Conservation (phyloP, 2,797 vertebrate species). For the Halcyon badia region DNA sequence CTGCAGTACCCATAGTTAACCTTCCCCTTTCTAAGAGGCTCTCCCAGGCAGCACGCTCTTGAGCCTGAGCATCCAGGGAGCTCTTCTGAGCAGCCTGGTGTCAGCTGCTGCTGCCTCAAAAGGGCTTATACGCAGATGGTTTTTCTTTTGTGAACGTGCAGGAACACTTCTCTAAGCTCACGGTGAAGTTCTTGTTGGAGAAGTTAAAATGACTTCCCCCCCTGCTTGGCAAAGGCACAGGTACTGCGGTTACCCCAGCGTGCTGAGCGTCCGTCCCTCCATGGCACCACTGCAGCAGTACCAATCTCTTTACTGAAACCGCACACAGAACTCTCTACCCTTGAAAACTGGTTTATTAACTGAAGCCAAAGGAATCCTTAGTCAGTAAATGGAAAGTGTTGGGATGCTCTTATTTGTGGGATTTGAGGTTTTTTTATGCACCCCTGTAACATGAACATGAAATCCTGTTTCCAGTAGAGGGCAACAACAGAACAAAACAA, state of each 20-base stretch:
- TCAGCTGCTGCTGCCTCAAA: not conserved
- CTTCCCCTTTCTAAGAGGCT: not conserved
- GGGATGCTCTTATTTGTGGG: not conserved
- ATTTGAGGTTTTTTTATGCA: not conserved
- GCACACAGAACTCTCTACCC: not conserved
- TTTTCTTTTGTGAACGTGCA: not conserved
- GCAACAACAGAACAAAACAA: conserved; percentile 9
- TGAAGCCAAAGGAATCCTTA: not conserved
- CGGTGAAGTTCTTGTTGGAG: not conserved
- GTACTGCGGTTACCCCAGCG: not conserved
- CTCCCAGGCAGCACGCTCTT: not conserved
- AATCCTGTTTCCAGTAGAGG: conserved; percentile 43
- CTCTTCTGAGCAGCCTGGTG: not conserved
- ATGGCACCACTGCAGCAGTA: not conserved
- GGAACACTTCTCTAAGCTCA: not conserved
- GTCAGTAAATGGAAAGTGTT: not conserved
- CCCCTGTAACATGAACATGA: not conserved
- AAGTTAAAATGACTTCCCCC: not conserved
- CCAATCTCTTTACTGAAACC: rapidly evolving
- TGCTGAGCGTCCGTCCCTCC: not conserved
- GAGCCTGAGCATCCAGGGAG: not conserved
- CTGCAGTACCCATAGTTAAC: not conserved
- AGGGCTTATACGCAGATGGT: not conserved
- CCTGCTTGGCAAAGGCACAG: not conserved
- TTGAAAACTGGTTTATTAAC: not conserved